Conservation (phyloP, 2,888 invertebrate genomes). For the Danaus chrysippus region DNA sequence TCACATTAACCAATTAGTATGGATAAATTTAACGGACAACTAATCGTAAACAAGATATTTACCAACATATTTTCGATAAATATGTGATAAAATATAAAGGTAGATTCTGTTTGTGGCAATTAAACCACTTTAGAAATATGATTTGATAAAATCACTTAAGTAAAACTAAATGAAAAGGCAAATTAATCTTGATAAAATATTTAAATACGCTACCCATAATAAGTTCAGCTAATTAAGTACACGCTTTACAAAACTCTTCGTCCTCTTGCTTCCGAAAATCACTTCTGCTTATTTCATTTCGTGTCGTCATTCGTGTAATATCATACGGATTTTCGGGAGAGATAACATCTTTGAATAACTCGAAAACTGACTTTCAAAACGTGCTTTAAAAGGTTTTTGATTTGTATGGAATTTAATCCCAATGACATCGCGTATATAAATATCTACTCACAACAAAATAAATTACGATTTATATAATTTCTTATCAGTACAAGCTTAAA, state of each 20-base stretch:
- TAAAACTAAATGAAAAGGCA: not conserved
- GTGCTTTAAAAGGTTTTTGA: slow-evolving; percentile 12
- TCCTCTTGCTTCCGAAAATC: slow-evolving; percentile 37
- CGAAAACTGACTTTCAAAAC: slow-evolving; percentile 12
- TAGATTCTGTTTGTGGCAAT: too few species aligned
- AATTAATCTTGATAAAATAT: slow-evolving; percentile 6
- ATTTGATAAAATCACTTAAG: too few species aligned
- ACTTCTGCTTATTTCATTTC: slow-evolving; percentile 40
- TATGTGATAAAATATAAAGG: too few species aligned
- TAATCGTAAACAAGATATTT: too few species aligned
- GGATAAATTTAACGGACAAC: too few species aligned
- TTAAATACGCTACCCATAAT: slow-evolving; percentile 42
- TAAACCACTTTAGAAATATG: too few species aligned
- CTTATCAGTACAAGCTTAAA: not conserved
- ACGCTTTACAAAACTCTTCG: slow-evolving; percentile 42
- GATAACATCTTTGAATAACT: slow-evolving; percentile 14
- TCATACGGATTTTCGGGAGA: slow-evolving; percentile 31
- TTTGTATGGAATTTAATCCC: slow-evolving; percentile 5
- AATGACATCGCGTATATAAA: slow-evolving; percentile 1
- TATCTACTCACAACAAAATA: slow-evolving; percentile 4
- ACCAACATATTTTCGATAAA: too few species aligned
- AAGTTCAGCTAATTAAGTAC: slow-evolving; percentile 50
- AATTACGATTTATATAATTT: too few species aligned
- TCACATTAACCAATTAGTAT: too few species aligned
- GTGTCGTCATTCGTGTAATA: slow-evolving; percentile 38